Evolutionary conservation across 2,113 vertebrate genomes (phyloP).

Genomic region (Puffinus mauretanicus): DNA sequence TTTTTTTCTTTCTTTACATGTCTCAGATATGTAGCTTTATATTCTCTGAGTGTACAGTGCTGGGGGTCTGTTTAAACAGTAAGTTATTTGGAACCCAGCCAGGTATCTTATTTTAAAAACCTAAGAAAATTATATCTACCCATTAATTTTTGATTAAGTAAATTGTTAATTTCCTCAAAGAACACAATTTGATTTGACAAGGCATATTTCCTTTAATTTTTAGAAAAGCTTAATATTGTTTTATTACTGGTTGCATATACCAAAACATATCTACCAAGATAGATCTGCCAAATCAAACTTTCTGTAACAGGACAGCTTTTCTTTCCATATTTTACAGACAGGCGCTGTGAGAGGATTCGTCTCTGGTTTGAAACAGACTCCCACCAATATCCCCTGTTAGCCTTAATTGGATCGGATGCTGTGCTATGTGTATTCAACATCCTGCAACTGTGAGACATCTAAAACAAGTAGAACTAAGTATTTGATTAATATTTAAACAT

Average conservation of each 20-base stretch:
- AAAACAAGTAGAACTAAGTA: conserved; percentile 20
- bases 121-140: background rate
- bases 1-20: background rate
- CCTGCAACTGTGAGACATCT: background rate
- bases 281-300: background rate
- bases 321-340: background rate
- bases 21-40: background rate
- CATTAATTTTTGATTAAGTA: background rate
- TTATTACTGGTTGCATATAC: rapidly evolving
- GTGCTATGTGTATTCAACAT: background rate
- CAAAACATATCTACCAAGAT: background rate
- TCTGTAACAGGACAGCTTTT: background rate
- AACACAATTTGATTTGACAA: background rate
- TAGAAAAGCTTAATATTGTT: background rate
- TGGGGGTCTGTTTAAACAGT: background rate
- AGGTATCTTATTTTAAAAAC: background rate
- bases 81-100: background rate
- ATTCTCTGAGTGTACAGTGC: background rate
- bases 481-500: conserved; percentile 54
- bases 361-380: background rate
- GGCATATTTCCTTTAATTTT: background rate
- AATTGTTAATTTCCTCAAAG: background rate
- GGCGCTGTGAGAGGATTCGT: background rate
- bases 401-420: background rate
- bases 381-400: background rate